phyloP scores from a whole-genome alignment of 53 echinoderm and acorn worm species.

The Actinopyga echinites region DNA sequence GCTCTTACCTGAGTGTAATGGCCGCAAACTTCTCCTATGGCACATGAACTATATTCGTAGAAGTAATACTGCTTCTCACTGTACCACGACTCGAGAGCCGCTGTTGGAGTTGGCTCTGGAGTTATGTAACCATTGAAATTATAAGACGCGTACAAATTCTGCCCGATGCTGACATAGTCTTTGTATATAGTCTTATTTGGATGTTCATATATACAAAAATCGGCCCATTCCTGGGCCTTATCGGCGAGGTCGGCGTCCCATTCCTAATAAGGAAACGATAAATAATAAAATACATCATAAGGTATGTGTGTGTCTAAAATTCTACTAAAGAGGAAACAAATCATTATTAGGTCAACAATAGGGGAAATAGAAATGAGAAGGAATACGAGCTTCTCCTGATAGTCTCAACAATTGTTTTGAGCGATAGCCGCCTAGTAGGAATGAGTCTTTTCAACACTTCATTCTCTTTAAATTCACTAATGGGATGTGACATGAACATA shows the following conservation, averaged over 20 bases:
- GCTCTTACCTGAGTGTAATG: constrained; percentile 27
- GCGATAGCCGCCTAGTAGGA: too few species aligned
- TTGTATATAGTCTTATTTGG: not conserved
- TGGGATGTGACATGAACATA: too few species aligned
- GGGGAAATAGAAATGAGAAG: too few species aligned
- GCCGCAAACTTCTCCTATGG: not conserved
- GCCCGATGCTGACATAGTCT: not conserved
- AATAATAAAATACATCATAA: too few species aligned
- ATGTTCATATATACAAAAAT: not conserved
- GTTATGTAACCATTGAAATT: too few species aligned
- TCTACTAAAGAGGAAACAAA: too few species aligned
- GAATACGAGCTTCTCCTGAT: too few species aligned
- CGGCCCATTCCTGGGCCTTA: not conserved
- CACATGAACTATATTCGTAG: not conserved
- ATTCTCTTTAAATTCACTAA: too few species aligned
- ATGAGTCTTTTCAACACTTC: too few species aligned
- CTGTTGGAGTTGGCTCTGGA: not conserved
- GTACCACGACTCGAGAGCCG: not conserved
- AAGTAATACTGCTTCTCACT: not conserved
- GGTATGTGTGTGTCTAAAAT: too few species aligned
- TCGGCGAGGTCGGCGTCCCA: not conserved
- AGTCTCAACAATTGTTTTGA: too few species aligned
- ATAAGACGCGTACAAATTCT: not conserved
- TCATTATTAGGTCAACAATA: too few species aligned
- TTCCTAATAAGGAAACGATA: not conserved